A percentile compares a stretch with the other conserved stretches of the same genome.
Conservation (phyloP, 2,888 invertebrate genomes). For the Eumerus sabulonum region DNA sequence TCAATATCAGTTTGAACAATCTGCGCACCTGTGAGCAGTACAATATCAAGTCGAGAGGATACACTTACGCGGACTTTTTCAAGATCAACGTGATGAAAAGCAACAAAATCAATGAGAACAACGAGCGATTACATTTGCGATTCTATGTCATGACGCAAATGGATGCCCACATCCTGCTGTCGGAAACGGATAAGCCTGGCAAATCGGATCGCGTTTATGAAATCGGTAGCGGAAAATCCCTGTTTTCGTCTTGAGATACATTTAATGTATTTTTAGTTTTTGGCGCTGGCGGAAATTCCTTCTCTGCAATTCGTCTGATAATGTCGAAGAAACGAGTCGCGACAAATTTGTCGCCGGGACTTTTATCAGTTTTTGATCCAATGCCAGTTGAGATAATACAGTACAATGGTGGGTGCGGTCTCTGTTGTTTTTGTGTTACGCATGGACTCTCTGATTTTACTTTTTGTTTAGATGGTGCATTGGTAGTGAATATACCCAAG, state of each 20-base stretch:
- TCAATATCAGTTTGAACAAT: constrained; percentile 75
- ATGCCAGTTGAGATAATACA: constrained; percentile 85
- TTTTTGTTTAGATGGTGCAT: constrained; percentile 83
- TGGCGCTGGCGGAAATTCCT: constrained; percentile 86
- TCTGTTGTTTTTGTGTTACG: neutral
- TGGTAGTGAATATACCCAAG: constrained; percentile 84
- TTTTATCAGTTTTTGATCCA: constrained; percentile 83
- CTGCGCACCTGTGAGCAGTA: constrained; percentile 81
- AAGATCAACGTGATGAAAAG: constrained; percentile 77
- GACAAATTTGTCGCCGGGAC: constrained; percentile 80
- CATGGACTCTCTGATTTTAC: too few relatives aligned
- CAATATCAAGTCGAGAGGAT: constrained; percentile 80
- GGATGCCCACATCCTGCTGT: constrained; percentile 85
- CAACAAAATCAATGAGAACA: constrained; percentile 71
- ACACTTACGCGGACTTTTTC: constrained; percentile 82
- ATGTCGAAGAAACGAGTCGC: constrained; percentile 81
- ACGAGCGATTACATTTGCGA: constrained; percentile 81
- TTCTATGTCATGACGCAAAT: constrained; percentile 84
- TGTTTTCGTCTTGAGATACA: neutral
- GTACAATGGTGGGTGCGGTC: constrained; percentile 79
- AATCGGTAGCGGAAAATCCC: constrained; percentile 78
- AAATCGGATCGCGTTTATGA: constrained; percentile 83
- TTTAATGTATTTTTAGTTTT: constrained; percentile 78
- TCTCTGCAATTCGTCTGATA: constrained; percentile 83
- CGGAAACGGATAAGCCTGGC: constrained; percentile 80